Base-by-base conservation (phyloP, 2,113 vertebrate genomes). In the Caracal caracal region DNA sequence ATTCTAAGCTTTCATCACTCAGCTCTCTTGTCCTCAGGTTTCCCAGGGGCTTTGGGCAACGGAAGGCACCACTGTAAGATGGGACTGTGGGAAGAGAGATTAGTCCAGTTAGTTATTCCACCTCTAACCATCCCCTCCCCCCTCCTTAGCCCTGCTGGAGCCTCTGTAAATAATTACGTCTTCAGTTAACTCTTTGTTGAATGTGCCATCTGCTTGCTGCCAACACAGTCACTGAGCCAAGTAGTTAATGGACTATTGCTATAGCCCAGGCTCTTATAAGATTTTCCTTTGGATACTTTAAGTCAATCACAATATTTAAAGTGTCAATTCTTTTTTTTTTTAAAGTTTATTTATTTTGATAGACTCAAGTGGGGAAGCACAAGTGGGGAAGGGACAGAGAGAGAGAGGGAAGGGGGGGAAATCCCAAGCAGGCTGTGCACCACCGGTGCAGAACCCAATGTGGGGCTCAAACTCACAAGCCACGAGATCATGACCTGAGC, bases 291-390 rank as follows among this genome's bases (percentile, higher is more conserved):
- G 28, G 53, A 65, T 24, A 79, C 75, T 75, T 61, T 37, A 91
- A 81, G 79, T 80, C 20, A 95, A 75, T 79, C 26, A 89, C 13
- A 87, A 28, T 89, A 78, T 59, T 94, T 37, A 84, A 97, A 88
- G 76, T 65, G 79, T 79, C 43, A 43, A 70, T 83, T 85, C 43
- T 82, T 90, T 71, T 71, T 71, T 71, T 40, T 59, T 59, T 59
- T 8, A 6, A 56, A 59, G 56, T 59, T 59, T 59, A 59, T 59
- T 59, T 59, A 59, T 59, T 22, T 59, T 59, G 56, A 22, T 7
- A 59, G 56, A 59, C 56, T 59, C 20, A 22, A 59, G 56, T 59
- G 56, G 56, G 56, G 56, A 59, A 59, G 56, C 56, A 59, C 56
- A 59, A 59, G 56, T 59, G 56, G 51, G 56, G 17, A 59, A 59